Evolutionary conservation across 53 echinoderm and acorn worm species (phyloP), one percentile per base, ranked within the genome.

Genomic region (Mesocentrotus franciscanus): DNA sequence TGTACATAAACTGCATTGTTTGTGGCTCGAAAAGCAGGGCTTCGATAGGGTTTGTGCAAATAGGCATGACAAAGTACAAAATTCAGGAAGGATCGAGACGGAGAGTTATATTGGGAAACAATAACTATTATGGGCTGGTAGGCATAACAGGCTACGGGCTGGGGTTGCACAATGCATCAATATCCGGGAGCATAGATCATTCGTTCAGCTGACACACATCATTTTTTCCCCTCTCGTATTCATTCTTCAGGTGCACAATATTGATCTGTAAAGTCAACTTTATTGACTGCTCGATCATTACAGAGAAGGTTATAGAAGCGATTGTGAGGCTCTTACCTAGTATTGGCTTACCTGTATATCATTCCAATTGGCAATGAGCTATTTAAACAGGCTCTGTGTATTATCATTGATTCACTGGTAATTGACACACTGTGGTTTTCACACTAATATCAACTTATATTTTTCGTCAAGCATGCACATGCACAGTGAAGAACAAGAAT

Each of bases 11-110:
- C n/a, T 26, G 35, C 75, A 75, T 92, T 74, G 71, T 75, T 92
- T 92, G 55, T 74, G 93, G 35, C 70, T 20, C 10, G 91, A 17
- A 91, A 39, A 70, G 62, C 71, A 22, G 24, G 71, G 29, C 30
- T 76, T 29, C 57, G 27, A 26, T 20, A 29, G 76, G 8, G 56
- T 11, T 22, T 60, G 62, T 62, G 93, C 93, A 74, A 91, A 91
- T 76, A 92, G 22, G 93, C 93, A 56, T 92, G 93, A 74, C 93
- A 71, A 74, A 92, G 74, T 92, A 2, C 30, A 92, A 56, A 91
- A 62, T 91, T 91, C 24, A 35, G 68, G 60, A 59, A 34, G 68
- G 60, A 58, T 8, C 4, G 33, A 10, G 91, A 91, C 58, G 0
- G 87, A 58, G 56, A 58, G 8, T 2, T 87, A 58, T 58, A n/a